phyloP scores from a whole-genome alignment of 30 jellyfish, hydroid and myxozoan species.

The Aurelia aurita region DNA sequence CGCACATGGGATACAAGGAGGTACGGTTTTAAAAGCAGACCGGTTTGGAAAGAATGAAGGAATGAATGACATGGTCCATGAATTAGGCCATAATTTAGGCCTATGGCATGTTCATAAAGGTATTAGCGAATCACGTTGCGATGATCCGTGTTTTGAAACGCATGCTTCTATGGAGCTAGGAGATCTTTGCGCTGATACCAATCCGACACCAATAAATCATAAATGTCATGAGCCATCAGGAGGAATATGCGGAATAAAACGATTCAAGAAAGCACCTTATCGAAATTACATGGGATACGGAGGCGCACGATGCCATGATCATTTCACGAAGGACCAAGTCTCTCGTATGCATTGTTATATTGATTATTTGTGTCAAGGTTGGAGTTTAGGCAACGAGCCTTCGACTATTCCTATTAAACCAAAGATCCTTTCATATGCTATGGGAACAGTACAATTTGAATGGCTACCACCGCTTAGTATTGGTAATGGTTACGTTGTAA shows the following conservation, averaged over 20 bases:
- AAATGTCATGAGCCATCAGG: slow-evolving; percentile 60
- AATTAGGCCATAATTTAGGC: slow-evolving; percentile 88
- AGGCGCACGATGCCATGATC: slow-evolving; percentile 63
- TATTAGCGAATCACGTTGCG: slow-evolving; percentile 53
- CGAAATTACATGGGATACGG: slow-evolving; percentile 88
- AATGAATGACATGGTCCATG: slow-evolving; percentile 78
- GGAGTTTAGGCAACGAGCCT: slow-evolving; percentile 68
- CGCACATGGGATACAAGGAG: slow-evolving; percentile 76
- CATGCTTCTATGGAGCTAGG: slow-evolving; percentile 92
- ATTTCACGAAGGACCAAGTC: slow-evolving; percentile 87
- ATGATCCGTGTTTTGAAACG: slow-evolving; percentile 80
- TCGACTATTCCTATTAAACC: slow-evolving; percentile 89
- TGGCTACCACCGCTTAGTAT: slow-evolving; percentile 88
- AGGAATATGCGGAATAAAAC: slow-evolving; percentile 25
- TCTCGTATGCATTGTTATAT: slow-evolving; percentile 97
- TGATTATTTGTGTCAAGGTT: slow-evolving; percentile 62
- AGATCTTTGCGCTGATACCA: slow-evolving; percentile 87
- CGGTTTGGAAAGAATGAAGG: slow-evolving; percentile 59
- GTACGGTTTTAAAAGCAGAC: slow-evolving; percentile 65
- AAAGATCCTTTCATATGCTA: slow-evolving; percentile 49
- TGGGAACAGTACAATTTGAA: slow-evolving; percentile 29
- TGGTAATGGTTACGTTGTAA: slow-evolving; percentile 44
- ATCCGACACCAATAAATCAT: slow-evolving; percentile 81
- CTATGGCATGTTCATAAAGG: slow-evolving; percentile 91
- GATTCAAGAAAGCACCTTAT: slow-evolving; percentile 76